Evolutionary conservation across 1,140 invertebrate species (phyloP).

Genomic region (Bombus difficillimus): DNA sequence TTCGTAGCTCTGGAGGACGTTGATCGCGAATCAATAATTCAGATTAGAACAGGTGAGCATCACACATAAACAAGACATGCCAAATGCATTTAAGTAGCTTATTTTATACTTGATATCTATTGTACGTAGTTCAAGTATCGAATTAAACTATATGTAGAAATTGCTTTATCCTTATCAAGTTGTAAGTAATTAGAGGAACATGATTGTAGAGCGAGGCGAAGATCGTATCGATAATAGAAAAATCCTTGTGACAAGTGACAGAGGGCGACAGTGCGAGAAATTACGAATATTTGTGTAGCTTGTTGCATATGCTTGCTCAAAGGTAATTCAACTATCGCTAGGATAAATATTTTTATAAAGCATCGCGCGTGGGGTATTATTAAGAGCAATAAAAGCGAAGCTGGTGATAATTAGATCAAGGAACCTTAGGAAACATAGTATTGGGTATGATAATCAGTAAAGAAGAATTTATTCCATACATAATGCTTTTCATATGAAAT

Average conservation of each 20-base stretch:
- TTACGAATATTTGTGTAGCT: conserved; percentile 37
- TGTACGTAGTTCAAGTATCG: conserved; percentile 47
- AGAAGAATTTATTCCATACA: conserved; percentile 52
- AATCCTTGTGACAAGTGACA: conserved; percentile 58
- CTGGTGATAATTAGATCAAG: conserved; percentile 30
- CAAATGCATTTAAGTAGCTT: conserved; percentile 77
- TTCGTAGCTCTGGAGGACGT: conserved; percentile 26
- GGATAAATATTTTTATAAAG: conserved; percentile 76
- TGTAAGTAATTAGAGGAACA: conserved; percentile 24
- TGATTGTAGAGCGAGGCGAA: conserved; percentile 43
- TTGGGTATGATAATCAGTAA: conserved; percentile 20
- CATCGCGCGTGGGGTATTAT: conserved; percentile 26
- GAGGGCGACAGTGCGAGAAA: conserved; percentile 51
- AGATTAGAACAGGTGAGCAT: conserved; percentile 44
- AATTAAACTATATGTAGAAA: conserved; percentile 45
- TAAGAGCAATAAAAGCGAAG: conserved; percentile 66
- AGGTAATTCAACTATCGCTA: conserved; percentile 52
- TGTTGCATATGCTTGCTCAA: conserved; percentile 63
- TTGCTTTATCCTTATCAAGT: conserved; percentile 46
- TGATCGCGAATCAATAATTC: conserved; percentile 29
- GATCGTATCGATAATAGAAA: conserved; percentile 44
- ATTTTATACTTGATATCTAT: conserved; percentile 69
- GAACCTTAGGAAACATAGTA: conserved; percentile 39
- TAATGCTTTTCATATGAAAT: conserved; percentile 60
- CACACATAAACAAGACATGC: conserved; percentile 70